phyloP scores from a whole-genome alignment of 2,888 invertebrate genomes.

The Lissocephala sabroskyi region DNA sequence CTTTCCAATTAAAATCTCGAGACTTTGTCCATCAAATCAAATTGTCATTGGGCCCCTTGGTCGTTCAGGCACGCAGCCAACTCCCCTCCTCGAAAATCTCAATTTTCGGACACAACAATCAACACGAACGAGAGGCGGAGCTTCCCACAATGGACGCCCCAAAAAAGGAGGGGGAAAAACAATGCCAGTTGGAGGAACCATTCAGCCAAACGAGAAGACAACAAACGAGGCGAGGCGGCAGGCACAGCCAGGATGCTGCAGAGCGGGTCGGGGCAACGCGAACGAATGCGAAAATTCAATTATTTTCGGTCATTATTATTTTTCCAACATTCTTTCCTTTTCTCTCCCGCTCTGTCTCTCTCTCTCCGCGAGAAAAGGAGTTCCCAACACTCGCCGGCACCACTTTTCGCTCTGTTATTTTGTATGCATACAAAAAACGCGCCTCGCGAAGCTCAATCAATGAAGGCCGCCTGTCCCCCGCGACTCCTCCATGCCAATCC shows the following conservation, averaged over 20 bases:
- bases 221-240: slow-evolving; percentile 8
- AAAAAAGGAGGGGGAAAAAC: slow-evolving; percentile 17
- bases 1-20: too few species aligned
- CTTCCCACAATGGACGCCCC: background rate
- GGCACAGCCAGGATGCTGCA: slow-evolving; percentile 2
- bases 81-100: slow-evolving; percentile 14
- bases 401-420: slow-evolving; percentile 8
- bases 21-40: too few species aligned
- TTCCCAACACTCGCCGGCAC: background rate
- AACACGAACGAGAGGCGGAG: background rate
- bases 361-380: too few species aligned
- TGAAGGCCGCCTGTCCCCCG: slow-evolving; percentile 17
- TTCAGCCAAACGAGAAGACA: slow-evolving; percentile 7
- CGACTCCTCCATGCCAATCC: slow-evolving; percentile 6
- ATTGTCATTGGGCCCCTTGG: too few species aligned
- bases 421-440: slow-evolving; percentile 24
- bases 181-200: slow-evolving; percentile 18
- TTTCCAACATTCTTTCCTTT: slow-evolving; percentile 15
- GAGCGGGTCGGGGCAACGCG: slow-evolving; percentile 17
- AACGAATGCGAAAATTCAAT: slow-evolving; percentile 59
- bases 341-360: too few species aligned
- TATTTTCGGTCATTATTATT: slow-evolving; percentile 55
- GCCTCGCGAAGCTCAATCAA: slow-evolving; percentile 44
- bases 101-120: slow-evolving; percentile 9
- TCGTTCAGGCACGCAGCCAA: too few species aligned